A percentile compares a stretch with the other conserved stretches of the same genome.
phyloP scores from a whole-genome alignment of 2,888 invertebrate genomes.

The Syrphus vitripennis region DNA sequence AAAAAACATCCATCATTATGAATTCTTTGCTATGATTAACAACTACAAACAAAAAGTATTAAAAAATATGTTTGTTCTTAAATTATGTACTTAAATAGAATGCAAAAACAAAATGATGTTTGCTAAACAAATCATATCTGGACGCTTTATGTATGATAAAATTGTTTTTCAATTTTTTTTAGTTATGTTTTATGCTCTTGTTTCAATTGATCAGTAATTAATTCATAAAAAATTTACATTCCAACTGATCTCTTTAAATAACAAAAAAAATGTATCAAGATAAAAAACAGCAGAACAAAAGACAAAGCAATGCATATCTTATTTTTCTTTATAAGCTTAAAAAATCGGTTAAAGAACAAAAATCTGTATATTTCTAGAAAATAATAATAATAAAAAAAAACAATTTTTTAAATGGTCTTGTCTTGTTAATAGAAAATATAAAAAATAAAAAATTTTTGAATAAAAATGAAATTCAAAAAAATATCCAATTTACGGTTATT shows the following conservation, averaged over 20 bases:
- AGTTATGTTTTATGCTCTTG: conserved; percentile 40
- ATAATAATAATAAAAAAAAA: conserved; percentile 27
- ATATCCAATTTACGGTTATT: conserved; percentile 35
- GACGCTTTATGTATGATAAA: conserved; percentile 32
- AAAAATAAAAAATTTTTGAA: not conserved
- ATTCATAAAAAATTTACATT: conserved; percentile 33
- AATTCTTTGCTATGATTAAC: conserved; percentile 26
- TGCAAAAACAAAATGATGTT: not conserved
- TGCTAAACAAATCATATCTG: conserved; percentile 31
- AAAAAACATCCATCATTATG: conserved; percentile 14
- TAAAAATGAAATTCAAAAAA: conserved; percentile 3
- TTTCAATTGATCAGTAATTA: conserved; percentile 46
- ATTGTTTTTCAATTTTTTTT: not conserved
- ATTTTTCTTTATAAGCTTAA: conserved; percentile 40
- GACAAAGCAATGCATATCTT: conserved; percentile 69
- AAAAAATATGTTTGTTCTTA: not conserved
- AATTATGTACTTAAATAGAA: conserved; percentile 28
- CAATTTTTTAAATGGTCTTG: conserved; percentile 51
- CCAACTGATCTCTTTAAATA: conserved; percentile 56
- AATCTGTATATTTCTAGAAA: conserved; percentile 45
- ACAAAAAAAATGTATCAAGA: not conserved
- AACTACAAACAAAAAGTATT: not conserved
- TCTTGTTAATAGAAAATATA: conserved; percentile 26
- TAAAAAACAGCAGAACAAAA: conserved; percentile 26
- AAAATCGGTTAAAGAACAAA: conserved; percentile 33